These are phyloP conservation scores for Ascaphus truei DNA, from an alignment of 2,113 vertebrate species.

Conservation along the genomic window DNA sequence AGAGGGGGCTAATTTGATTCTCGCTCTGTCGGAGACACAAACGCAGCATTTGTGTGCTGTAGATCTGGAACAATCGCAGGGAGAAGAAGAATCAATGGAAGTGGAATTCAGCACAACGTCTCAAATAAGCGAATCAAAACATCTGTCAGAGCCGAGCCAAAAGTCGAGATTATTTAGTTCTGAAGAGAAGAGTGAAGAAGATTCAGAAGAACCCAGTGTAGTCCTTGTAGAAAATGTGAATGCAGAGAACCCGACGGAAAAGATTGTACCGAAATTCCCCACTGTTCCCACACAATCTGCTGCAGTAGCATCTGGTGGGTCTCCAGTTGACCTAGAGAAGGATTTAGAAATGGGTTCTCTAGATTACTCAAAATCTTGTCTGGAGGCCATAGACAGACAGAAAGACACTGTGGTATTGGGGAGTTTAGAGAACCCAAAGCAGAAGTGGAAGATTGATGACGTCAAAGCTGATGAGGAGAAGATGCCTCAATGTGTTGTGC, in stretches of 20 bases:
- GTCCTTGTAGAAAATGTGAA: constrained; percentile 28
- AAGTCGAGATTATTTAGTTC: constrained; percentile 37
- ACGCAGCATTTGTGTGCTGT: constrained; percentile 43
- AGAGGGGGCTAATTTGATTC: constrained; percentile 37
- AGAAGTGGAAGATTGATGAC: not conserved
- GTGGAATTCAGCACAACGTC: constrained; percentile 44
- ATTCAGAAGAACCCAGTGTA: constrained; percentile 45
- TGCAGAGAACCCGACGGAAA: constrained; percentile 15
- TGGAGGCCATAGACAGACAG: constrained; percentile 1
- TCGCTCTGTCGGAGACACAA: constrained; percentile 36
- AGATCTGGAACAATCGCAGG: constrained; percentile 33
- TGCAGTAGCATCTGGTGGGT: constrained; percentile 25
- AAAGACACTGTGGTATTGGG: constrained; percentile 23
- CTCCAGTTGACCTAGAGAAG: not conserved
- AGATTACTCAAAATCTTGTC: not conserved
- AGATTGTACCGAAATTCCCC: constrained; percentile 5
- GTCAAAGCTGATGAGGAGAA: not conserved
- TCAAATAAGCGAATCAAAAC: constrained; percentile 32
- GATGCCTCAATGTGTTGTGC: not conserved
- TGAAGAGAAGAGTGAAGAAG: constrained; percentile 45
- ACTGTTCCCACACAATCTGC: constrained; percentile 47
- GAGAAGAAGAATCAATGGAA: constrained; percentile 43
- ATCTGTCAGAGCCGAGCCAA: constrained; percentile 35
- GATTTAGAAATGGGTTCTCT: not conserved
- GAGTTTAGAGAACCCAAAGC: not conserved